Evolutionary conservation across 2,888 invertebrate species (phyloP).

Genomic region (Sarcophaga variegata): DNA sequence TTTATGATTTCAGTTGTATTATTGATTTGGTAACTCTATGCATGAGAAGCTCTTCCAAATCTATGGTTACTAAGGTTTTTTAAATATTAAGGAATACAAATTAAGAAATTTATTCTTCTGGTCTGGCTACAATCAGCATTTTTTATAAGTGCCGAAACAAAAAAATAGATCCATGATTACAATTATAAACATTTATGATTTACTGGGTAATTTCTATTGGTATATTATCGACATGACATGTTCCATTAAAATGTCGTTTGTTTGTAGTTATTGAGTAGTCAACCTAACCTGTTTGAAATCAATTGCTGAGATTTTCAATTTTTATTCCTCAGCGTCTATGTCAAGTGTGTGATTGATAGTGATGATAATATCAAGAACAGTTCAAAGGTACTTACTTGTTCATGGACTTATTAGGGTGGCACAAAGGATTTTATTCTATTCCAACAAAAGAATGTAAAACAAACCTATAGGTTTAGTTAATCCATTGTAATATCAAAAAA

Average conservation of each 20-base stretch:
- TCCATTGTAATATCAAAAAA: no score
- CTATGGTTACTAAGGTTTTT: no score
- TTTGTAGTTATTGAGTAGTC: conserved; percentile 15
- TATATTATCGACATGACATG: conserved; percentile 15
- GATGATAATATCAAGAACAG: conserved; percentile 8
- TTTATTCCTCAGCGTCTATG: conserved; percentile 1
- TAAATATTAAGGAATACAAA: no score
- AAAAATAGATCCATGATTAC: neutral
- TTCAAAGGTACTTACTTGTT: neutral
- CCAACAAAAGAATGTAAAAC: neutral
- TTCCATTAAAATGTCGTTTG: conserved; percentile 27
- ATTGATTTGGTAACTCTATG: no score
- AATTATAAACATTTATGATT: neutral
- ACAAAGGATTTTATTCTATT: neutral
- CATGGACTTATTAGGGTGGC: conserved; percentile 12
- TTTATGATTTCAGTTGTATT: no score
- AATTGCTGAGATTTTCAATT: neutral
- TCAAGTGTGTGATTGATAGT: conserved; percentile 55
- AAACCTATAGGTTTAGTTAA: no score
- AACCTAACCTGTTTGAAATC: conserved; percentile 51
- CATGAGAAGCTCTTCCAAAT: no score
- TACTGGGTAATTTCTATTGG: conserved; percentile 9
- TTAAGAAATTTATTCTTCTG: no score
- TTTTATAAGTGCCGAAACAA: no score
- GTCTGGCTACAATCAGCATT: no score